Conservation (phyloP, 2,113 vertebrate genomes). For the Accipiter cooperii region DNA sequence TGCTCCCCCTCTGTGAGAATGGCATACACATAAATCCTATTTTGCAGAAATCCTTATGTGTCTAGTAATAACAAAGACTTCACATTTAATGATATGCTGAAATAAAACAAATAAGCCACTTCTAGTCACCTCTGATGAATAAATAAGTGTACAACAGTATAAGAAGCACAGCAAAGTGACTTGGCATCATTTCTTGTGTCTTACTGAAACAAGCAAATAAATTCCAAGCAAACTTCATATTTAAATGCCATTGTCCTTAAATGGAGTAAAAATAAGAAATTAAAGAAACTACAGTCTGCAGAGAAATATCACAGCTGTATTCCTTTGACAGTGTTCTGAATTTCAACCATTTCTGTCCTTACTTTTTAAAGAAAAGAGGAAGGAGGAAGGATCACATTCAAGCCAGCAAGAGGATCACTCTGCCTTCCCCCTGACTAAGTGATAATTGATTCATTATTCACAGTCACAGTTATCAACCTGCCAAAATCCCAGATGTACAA, state of each 20-base stretch:
- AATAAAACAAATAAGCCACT: not conserved
- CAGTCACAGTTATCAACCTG: slow-evolving; percentile 52
- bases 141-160: not conserved
- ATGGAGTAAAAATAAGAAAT: not conserved
- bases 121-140: not conserved
- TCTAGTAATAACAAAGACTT: not conserved
- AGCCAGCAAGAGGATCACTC: slow-evolving; percentile 27
- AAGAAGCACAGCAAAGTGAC: not conserved
- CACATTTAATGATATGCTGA: not conserved
- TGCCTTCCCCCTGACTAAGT: slow-evolving; percentile 24
- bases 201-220: not conserved
- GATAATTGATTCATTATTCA: slow-evolving; percentile 69
- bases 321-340: slow-evolving; percentile 32
- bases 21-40: not conserved
- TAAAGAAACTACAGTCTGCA: slow-evolving; percentile 26
- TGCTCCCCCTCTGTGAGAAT: not conserved
- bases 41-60: not conserved
- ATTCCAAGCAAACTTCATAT: not conserved
- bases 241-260: not conserved
- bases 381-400: slow-evolving; percentile 4
- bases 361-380: slow-evolving; percentile 24
- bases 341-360: slow-evolving; percentile 45
- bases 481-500: slow-evolving; percentile 24
- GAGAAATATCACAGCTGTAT: not conserved
- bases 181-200: not conserved